phyloP scores from a whole-genome alignment of 2,113 vertebrate species.

The Castor canadensis region DNA sequence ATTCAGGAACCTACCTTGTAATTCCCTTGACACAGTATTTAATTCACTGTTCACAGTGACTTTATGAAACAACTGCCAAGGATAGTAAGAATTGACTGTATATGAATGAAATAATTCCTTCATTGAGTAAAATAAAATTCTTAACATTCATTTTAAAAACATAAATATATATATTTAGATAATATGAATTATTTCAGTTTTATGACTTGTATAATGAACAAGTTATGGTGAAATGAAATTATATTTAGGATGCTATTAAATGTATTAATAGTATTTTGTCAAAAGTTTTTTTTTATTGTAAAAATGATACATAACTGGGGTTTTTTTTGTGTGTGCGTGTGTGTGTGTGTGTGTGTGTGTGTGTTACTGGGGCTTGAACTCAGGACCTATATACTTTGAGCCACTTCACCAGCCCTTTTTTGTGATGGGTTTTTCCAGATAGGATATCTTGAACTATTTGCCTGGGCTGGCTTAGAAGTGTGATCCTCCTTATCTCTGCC shows the following conservation, averaged over 20 bases:
- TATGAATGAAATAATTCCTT: neutral
- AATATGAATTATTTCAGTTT: neutral
- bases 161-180: neutral
- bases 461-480: too few relatives aligned
- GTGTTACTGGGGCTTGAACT: too few relatives aligned
- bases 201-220: neutral
- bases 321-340: too few relatives aligned
- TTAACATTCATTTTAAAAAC: neutral
- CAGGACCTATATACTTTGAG: too few relatives aligned
- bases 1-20: too few relatives aligned
- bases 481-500: too few relatives aligned
- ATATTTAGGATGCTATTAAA: slow-evolving; percentile 5
- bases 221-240: neutral
- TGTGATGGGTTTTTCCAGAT: too few relatives aligned
- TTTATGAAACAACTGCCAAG: neutral
- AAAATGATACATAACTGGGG: too few relatives aligned
- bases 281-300: neutral
- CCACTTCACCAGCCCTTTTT: too few relatives aligned
- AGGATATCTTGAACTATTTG: too few relatives aligned
- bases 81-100: neutral
- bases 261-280: neutral
- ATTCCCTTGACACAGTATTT: too few relatives aligned
- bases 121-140: neutral
- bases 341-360: too few relatives aligned
- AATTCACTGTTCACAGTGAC: neutral